Base-by-base conservation (phyloP, 1,140 invertebrate species). In the Trachelipus rathkii region DNA sequence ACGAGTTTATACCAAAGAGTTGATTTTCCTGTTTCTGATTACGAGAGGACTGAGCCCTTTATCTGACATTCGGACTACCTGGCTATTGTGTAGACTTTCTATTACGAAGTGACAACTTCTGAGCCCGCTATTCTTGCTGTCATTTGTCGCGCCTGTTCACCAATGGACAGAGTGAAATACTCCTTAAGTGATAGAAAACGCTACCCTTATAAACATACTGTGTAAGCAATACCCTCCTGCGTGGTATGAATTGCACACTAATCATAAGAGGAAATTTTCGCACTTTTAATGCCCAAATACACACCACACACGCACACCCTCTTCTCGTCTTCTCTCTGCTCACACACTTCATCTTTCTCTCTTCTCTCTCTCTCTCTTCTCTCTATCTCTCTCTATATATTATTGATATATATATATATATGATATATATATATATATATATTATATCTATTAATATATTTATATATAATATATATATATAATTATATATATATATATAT, bases 71-170 rank as follows among this genome's bases (percentile, higher is more conserved):
- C 19, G 50, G 50, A 60, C 50, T 60, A 60, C 50, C 50, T 60
- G 50, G 50, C 50, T 19, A 60, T 60, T 60, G 50, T 60, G 50
- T 60, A 60, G 50, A 60, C 50, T 60, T 60, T 60, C 50, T 60
- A 60, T 60, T 60, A 60, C 50, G 50, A 60, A 60, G 50, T 60
- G 50, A 60, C 50, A 60, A 60, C 50, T 60, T 60, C 50, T 60
- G 50, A 60, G 50, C 50, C 19, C 50, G 50, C 50, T 60, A 60
- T 60, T 60, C 50, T 60, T 60, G 50, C 50, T 60, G 50, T 60
- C 50, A 60, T 60, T 60, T 60, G 50, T 60, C 50, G 50, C 50
- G 50, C 50, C 50, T 60, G 50, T 60, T 60, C 50, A 60, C 50
- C 50, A 60, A 60, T 60, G 50, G 50, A 60, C 19, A 60, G 50